phyloP scores from a whole-genome alignment of 2,797 vertebrate genomes.

The Pteronotus mesoamericanus region DNA sequence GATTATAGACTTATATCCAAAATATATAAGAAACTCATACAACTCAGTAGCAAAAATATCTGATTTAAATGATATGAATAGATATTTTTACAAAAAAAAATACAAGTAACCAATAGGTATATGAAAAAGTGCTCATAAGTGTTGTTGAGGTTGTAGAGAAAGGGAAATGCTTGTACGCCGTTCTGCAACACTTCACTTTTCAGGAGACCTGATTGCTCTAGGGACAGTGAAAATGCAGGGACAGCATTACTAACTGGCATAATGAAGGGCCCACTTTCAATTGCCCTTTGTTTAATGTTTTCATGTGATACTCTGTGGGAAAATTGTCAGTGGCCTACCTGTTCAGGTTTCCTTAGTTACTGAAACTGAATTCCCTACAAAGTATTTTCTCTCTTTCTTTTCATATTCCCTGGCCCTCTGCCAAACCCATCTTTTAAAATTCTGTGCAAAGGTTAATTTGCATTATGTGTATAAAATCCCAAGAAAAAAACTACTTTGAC shows the following conservation, averaged over 20 bases:
- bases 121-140: not conserved
- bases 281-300: not conserved
- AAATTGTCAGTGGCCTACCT: not conserved
- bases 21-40: not conserved
- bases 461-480: not conserved
- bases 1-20: not conserved
- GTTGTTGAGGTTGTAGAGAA: not conserved
- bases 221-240: accelerated
- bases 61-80: too few species aligned
- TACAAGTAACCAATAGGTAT: too few species aligned
- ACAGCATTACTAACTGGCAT: accelerated
- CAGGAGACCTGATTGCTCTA: not conserved
- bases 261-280: accelerated
- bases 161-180: not conserved
- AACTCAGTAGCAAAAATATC: not conserved
- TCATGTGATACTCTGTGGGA: not conserved
- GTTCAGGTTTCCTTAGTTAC: not conserved
- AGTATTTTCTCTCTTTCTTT: not conserved
- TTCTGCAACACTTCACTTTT: not conserved
- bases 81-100: too few species aligned
- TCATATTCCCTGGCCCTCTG: not conserved
- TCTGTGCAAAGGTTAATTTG: not conserved
- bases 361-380: not conserved
- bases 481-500: not conserved
- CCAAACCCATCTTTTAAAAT: not conserved